Evolutionary conservation across 2,888 invertebrate species (phyloP), one percentile per base, ranked within the genome.

Genomic region (Neoaliturus tenellus): DNA sequence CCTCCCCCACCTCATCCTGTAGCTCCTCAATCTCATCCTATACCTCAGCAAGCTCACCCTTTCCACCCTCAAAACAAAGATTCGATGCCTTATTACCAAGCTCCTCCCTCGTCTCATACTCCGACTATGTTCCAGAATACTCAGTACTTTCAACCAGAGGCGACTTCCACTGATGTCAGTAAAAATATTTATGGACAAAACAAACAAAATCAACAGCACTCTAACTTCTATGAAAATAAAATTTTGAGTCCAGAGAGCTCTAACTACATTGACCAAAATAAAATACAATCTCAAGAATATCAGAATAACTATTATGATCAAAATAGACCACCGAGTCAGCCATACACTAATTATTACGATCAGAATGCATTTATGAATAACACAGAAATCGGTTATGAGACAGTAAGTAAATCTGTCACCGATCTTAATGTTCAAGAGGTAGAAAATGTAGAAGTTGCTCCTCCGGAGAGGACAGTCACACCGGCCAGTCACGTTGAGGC

Each of bases 1-100:
- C 80, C 51, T 23, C 44, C 44, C 12, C 23, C 33, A 0, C 44
- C 55, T 20, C 75, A 88, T 73, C 41, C 31, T 48, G 73, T 71
- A 33, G 80, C 81, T 69, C 82, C 67, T 75, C 82, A 20, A 85
- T 87, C 31, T 86, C 85, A 17, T 88, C 17, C 62, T 31, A 12
- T 31, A 1, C 62, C 62, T 1, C 89, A 25, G 71, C 89, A 88
- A 28, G 87, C 28, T 62, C 62, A 25, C 3, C 4, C 62, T 5
- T 28, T 28, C 1, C 71, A 71, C 39, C 10, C 71, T 1, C 41
- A 35, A 23, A 71, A 71, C 41, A 71, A 41, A 14, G 71, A 71
- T 17, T 41, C 71, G n/a, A 35, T 35, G 39, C 39, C 71, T 39
- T 71, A 39, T 25, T 39, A 71, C 71, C 71, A 71, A 17, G 48